Base-by-base conservation (phyloP, 2,888 invertebrate species). In the Melipona beecheii region DNA sequence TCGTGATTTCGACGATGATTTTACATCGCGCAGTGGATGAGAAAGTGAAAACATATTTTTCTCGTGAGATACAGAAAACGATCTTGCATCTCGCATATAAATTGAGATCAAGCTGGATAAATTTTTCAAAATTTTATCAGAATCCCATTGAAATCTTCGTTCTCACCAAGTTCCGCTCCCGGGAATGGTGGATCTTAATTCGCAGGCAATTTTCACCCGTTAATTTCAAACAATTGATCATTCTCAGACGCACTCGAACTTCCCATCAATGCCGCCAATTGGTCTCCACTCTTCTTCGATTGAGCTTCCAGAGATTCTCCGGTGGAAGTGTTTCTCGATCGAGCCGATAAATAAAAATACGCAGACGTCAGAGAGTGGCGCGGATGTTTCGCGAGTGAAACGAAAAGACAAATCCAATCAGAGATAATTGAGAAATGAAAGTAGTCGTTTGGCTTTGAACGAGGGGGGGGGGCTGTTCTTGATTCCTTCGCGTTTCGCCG, bases 331-430 rank as follows among this genome's bases (percentile, higher is more conserved):
- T 50, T 19, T 49, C 15, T 24, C 65, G 50, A 65, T 65, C n/a
- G 65, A 17, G 52, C 62, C 27, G 80, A 71, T 71, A 71, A 76
- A 80, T 80, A 76, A 76, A 76, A 76, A 80, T 80, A 75, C 31
- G 19, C 50, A 50, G 17, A 43, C 52, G 60, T 4, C 43, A 43
- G 1, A 56, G 24, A 50, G 15, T 19, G 68, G 13, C 50, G 62
- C 31, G 11, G 36, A 52, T 24, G 56, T 52, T 52, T 27, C 56
- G 31, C 65, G 76, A 27, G 52, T 52, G 54, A 65, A 43, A 36
- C 54, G 52, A 36, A 19, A 43, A 70, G 76, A 75, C 76, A 76
- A 80, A 76, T 71, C 76, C 70, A 76, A 76, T 80, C 73, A 19
- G 24, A 9, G 36, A 52, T 79, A 81, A 73, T 81, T 73, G 56